Conservation (phyloP, 1,140 invertebrate genomes). For the Tribolium castaneum region DNA sequence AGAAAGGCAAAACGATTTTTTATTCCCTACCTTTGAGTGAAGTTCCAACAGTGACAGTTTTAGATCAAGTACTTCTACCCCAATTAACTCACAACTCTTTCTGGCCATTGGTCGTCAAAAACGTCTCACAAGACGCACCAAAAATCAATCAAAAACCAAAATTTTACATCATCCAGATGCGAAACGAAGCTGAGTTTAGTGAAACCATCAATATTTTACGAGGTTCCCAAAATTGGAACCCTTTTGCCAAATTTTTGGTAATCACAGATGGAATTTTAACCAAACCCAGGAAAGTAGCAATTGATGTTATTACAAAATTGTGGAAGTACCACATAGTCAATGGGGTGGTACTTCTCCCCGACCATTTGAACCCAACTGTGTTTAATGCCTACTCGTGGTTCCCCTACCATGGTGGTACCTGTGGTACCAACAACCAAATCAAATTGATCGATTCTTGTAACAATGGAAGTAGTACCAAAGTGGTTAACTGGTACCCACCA, state of each 20-base stretch:
- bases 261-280: conserved; percentile 29
- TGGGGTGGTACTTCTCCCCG: conserved; percentile 28
- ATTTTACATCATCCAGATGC: conserved; percentile 44
- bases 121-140: background rate
- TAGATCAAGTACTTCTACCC: background rate
- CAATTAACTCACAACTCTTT: background rate
- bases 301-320: conserved; percentile 18
- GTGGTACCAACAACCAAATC: conserved; percentile 36
- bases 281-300: background rate
- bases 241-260: conserved; percentile 48
- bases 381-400: conserved; percentile 49
- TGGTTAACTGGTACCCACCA: conserved; percentile 38
- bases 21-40: conserved; percentile 4
- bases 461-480: conserved; percentile 35
- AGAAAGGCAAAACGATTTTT: background rate
- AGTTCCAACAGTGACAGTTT: background rate
- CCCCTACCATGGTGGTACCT: conserved; percentile 46
- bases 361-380: background rate
- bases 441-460: conserved; percentile 40
- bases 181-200: background rate
- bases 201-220: conserved; percentile 29
- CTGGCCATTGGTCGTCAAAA: conserved; percentile 14
- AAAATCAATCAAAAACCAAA: background rate
- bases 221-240: conserved; percentile 45
- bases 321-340: conserved; percentile 37